A percentile compares a stretch with the other conserved stretches of the same genome.
These are phyloP conservation scores for Brachionus calyciflorus DNA, from an alignment of 1,140 invertebrate genomes.

Conservation along the genomic window DNA sequence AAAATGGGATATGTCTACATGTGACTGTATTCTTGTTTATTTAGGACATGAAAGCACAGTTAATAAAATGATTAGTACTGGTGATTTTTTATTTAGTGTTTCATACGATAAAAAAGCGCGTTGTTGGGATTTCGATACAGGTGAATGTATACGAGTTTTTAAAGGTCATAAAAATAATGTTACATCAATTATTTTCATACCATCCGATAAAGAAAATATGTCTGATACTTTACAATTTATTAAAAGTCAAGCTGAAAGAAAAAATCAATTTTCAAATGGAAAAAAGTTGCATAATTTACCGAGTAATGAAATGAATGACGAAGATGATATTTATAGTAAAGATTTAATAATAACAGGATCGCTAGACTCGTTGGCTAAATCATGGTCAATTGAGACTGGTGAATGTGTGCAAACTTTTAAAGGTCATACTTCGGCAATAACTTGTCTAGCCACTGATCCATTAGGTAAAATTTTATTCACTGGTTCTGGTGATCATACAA, in stretches of 20 bases:
- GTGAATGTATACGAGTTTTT: conserved; percentile 59
- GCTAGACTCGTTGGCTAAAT: conserved; percentile 61
- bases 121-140: conserved; percentile 64
- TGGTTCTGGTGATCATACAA: conserved; percentile 61
- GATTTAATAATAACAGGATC: conserved; percentile 63
- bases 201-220: conserved; percentile 53
- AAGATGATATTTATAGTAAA: conserved; percentile 51
- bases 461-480: conserved; percentile 61
- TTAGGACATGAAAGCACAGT: conserved; percentile 62
- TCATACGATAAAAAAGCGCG: conserved; percentile 64
- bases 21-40: conserved; percentile 62
- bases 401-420: conserved; percentile 60
- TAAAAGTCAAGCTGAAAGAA: conserved; percentile 23
- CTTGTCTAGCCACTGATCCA: conserved; percentile 61
- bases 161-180: conserved; percentile 64
- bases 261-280: not conserved
- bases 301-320: conserved; percentile 7
- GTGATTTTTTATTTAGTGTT: conserved; percentile 64
- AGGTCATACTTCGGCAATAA: conserved; percentile 62
- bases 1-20: conserved; percentile 65
- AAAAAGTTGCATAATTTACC: conserved; percentile 47
- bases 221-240: conserved; percentile 43
- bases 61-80: conserved; percentile 63
- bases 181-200: conserved; percentile 64
- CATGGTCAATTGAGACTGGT: conserved; percentile 63